Evolutionary conservation across 2,797 vertebrate species (phyloP), one percentile per base, ranked within the genome.

Genomic region (Intellagama lesueurii): DNA sequence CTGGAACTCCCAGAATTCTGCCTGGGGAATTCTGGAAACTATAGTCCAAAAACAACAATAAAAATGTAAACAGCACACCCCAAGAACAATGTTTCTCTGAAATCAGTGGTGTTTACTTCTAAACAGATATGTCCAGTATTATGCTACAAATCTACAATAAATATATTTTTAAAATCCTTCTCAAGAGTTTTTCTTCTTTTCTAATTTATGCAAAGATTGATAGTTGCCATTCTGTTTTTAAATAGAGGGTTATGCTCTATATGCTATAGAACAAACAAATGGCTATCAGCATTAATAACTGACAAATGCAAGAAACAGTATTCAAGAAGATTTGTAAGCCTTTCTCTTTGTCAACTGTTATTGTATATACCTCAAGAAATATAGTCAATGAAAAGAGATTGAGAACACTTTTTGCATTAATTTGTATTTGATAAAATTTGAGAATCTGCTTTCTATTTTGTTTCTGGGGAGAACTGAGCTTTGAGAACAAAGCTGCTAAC

Each of bases 401-500:
- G 30, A 87, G 90, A n/a, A 0, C 6, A 56, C 9, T 22, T 19
- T 52, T 44, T 73, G 2, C 14, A 40, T 6, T 81, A 56, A 84
- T 75, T 85, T 85, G 77, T 7, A 35, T 86, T 93, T 44, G 89
- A 79, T 91, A 92, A 93, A 92, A 77, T 85, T 92, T 70, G 92
- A 87, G 85, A 86, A 91, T 94, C 92, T 92, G 92, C 89, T 95
- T 93, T 95, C 88, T 91, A 93, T 94, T 64, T 94, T 88, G 82
- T 94, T 93, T 94, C 94, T 95, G 93, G 93, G 91, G 89, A 96
- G 94, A 93, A 88, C 30, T 91, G 70, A 91, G 82, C 72, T 92
- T 93, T 96, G 92, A 96, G 96, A 97, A 97, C 94, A 96, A 96
- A 97, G 95, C 94, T 93, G 93, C 95, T 97, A 97, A 97, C 95